Conservation (phyloP, 1,140 invertebrate species). For the Cecropterus lyciades region DNA sequence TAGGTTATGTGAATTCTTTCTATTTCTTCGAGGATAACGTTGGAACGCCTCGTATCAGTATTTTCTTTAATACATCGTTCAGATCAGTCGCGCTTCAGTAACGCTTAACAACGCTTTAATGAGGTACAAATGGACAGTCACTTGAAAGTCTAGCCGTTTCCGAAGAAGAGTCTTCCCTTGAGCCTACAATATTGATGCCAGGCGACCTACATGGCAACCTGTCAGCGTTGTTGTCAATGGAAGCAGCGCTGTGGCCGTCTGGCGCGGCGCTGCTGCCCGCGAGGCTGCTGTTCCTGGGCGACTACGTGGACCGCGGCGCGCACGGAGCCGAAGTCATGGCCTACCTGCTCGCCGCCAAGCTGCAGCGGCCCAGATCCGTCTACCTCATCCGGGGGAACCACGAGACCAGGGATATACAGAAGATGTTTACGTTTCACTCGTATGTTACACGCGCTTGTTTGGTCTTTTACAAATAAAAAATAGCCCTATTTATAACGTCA, state of each 20-base stretch:
- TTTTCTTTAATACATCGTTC: too few relatives aligned
- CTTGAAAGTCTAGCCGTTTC: too few relatives aligned
- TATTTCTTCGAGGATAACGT: too few relatives aligned
- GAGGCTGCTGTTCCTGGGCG: constrained; percentile 86
- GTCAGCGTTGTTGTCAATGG: constrained; percentile 73
- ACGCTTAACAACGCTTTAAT: too few relatives aligned
- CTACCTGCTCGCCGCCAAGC: constrained; percentile 87
- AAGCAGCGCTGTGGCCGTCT: constrained; percentile 74
- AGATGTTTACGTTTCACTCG: constrained; percentile 89
- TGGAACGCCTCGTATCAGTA: too few relatives aligned
- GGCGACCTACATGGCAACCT: constrained; percentile 83
- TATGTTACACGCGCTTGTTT: constrained; percentile 51
- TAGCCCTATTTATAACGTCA: too few relatives aligned
- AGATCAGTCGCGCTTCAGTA: too few relatives aligned
- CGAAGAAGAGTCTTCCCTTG: too few relatives aligned
- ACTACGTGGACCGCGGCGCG: constrained; percentile 88
- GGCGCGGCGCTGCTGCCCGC: constrained; percentile 60
- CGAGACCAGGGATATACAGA: constrained; percentile 88
- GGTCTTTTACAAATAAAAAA: too few relatives aligned
- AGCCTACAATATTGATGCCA: too few relatives aligned
- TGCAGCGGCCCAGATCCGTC: constrained; percentile 86
- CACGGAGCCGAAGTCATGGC: constrained; percentile 87
- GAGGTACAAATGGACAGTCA: too few relatives aligned
- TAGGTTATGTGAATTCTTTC: too few relatives aligned
- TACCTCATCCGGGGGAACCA: constrained; percentile 88